These are phyloP conservation scores for Zaprionus africanus DNA, from an alignment of 1,140 invertebrate species.

Conservation along the genomic window DNA sequence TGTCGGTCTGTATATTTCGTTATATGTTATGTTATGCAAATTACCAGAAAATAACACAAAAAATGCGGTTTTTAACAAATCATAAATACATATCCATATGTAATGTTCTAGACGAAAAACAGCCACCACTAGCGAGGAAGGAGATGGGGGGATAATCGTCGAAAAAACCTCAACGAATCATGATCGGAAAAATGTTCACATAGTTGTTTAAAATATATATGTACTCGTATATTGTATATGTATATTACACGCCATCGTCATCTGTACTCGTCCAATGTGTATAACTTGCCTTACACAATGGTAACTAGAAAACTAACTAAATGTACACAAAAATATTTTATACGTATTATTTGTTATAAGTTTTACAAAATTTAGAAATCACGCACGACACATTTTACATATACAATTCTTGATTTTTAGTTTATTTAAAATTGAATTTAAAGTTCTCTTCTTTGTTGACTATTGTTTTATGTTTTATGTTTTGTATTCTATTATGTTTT, in stretches of 20 bases:
- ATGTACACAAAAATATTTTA: constrained; percentile 51
- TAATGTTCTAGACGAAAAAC: constrained; percentile 34
- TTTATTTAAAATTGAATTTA: constrained; percentile 50
- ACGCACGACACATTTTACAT: constrained; percentile 74
- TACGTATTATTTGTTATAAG: constrained; percentile 33
- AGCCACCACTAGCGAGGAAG: constrained; percentile 35
- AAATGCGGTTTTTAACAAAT: constrained; percentile 55
- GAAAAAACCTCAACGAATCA: constrained; percentile 57
- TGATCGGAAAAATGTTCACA: constrained; percentile 59
- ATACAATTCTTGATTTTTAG: constrained; percentile 54
- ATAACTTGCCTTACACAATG: constrained; percentile 58
- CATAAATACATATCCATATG: constrained; percentile 26
- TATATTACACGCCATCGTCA: constrained; percentile 44
- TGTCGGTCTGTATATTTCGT: constrained; percentile 24
- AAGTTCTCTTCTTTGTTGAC: constrained; percentile 17
- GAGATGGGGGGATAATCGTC: constrained; percentile 27
- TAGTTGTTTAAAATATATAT: constrained; percentile 40
- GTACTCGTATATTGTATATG: constrained; percentile 21
- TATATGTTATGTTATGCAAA: constrained; percentile 32
- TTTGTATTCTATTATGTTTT: constrained; percentile 4
- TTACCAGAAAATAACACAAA: constrained; percentile 42
- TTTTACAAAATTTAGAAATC: constrained; percentile 72
- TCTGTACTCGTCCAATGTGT: constrained; percentile 42
- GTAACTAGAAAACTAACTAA: constrained; percentile 69
- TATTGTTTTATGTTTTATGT: constrained; percentile 20